Evolutionary conservation across 2,797 vertebrate species (phyloP).

Genomic region (Tachyglossus aculeatus): DNA sequence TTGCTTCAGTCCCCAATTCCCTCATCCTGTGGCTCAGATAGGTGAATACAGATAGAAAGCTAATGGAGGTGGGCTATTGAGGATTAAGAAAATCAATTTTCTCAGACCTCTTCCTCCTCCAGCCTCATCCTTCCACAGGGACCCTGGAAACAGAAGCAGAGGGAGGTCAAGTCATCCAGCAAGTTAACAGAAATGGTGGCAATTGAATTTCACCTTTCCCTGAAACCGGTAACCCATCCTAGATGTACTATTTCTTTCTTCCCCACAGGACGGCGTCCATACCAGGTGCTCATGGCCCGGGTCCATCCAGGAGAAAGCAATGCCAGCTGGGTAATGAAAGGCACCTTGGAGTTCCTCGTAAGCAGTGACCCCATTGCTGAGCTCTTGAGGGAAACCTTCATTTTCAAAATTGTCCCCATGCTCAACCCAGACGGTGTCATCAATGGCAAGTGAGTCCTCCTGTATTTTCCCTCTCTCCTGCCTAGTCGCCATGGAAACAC

Average conservation of each 20-base stretch:
- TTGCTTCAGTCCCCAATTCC: too few species aligned
- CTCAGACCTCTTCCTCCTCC: too few species aligned
- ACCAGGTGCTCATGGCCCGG: constrained; percentile 83
- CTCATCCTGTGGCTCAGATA: too few species aligned
- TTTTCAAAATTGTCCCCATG: constrained; percentile 94
- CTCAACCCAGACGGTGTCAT: constrained; percentile 94
- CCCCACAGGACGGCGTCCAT: constrained; percentile 81
- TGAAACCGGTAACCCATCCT: too few species aligned
- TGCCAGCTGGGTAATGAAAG: constrained; percentile 95
- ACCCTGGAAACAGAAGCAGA: too few species aligned
- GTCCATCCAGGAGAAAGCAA: constrained; percentile 95
- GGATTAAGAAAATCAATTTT: too few species aligned
- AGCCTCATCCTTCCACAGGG: too few species aligned
- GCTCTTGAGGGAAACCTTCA: constrained; percentile 85
- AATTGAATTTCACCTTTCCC: too few species aligned
- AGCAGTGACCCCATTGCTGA: constrained; percentile 83
- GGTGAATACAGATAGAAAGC: too few species aligned
- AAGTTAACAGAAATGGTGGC: too few species aligned
- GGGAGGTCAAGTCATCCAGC: too few species aligned
- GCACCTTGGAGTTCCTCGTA: constrained; percentile 89
- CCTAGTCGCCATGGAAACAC: not conserved
- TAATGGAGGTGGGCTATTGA: too few species aligned
- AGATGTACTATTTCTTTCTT: not conserved
- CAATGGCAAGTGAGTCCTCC: constrained; percentile 86
- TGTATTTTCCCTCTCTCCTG: rapidly evolving